These are phyloP conservation scores for Tupaia chinensis DNA, from an alignment of 2,113 vertebrate genomes.

Conservation along the genomic window DNA sequence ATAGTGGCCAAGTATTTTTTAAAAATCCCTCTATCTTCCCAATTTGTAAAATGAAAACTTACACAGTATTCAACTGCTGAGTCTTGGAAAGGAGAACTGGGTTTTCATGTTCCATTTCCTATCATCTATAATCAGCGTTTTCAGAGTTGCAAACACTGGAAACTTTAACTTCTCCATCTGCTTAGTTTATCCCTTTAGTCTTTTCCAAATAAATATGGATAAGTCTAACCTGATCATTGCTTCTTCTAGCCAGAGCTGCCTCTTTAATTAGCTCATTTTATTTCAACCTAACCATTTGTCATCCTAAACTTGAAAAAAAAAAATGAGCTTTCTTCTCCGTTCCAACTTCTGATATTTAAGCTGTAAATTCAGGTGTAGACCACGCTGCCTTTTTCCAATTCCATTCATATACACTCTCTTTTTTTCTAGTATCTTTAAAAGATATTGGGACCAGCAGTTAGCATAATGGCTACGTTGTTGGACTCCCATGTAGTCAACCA, in stretches of 20 bases:
- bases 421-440: slow-evolving; percentile 18
- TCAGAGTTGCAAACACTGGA: slow-evolving; percentile 21
- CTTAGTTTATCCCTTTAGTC: not conserved
- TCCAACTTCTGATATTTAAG: not conserved
- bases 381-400: not conserved
- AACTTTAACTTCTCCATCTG: not conserved
- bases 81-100: not conserved
- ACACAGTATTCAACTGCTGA: not conserved
- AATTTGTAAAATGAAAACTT: slow-evolving; percentile 17
- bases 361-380: not conserved
- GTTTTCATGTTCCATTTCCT: not conserved
- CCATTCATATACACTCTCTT: not conserved
- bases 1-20: not conserved
- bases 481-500: no score
- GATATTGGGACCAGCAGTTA: not conserved
- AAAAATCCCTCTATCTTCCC: not conserved
- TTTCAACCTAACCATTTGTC: not conserved
- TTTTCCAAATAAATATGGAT: not conserved
- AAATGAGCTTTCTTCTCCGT: not conserved
- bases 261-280: slow-evolving; percentile 24
- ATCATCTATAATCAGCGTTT: not conserved
- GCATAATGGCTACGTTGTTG: no score
- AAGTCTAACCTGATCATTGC: not conserved
- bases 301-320: not conserved
- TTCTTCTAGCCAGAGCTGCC: not conserved